Base-by-base conservation (phyloP, 2,888 invertebrate species). In the Arctia plantaginis region DNA sequence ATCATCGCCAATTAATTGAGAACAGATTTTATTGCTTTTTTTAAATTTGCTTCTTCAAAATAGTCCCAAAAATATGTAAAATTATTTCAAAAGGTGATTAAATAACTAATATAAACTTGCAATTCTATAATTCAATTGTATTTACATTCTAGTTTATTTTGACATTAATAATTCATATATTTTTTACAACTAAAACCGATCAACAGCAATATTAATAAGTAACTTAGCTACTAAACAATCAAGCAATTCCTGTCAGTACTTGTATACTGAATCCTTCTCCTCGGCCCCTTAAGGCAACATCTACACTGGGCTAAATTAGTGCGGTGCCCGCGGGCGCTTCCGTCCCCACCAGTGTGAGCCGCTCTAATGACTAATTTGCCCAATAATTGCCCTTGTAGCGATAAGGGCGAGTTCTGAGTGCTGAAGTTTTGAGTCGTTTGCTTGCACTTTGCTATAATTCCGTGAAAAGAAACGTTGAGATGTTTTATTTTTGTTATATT, bases 341-440 rank as follows among this genome's bases (percentile, higher is more conserved):
- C 85, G 82, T 77, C 72, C 80, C 81, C 80, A 74, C 15, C 80
- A 76, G 75, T 84, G 80, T 79, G 80, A 76, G 65, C 72, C 84
- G 71, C 81, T 82, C 79, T 86, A 85, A 86, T 83, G 87, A 84
- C 87, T 88, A 88, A 88, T 88, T 88, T 85, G 74, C 77, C 77
- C 81, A 70, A 78, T 90, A 90, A 90, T 90, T 90, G 88, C 89
- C 89, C 88, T 88, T 89, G 90, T 89, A 82, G 82, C 80, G 76
- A 77, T 79, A 80, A 75, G 77, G 78, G 76, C 70, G 74, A 71
- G 68, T 68, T 68, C n/a, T n/a, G n/a, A 55, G 51, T 55, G 35
- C 55, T 18, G 23, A 23, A 30, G 13, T 39, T 18, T 67, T 15
- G 18, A 18, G 44, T 30, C 30, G 27, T 67, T 33, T 67, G 67